Conservation (phyloP, 2,113 vertebrate genomes). For the Chaenocephalus aceratus region DNA sequence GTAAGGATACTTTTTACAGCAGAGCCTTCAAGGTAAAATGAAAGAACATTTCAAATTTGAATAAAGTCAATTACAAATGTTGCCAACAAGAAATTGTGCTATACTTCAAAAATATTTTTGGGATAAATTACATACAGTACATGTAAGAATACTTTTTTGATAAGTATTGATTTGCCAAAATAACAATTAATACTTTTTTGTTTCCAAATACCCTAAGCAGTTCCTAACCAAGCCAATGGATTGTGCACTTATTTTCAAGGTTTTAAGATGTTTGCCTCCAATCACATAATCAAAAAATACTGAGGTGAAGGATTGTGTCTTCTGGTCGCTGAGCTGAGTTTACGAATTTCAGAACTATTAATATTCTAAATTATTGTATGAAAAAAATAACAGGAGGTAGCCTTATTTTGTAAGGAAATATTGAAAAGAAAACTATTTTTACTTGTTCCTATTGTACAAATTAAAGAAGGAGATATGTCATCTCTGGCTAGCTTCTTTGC, state of each 20-base stretch:
- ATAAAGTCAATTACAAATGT: no score
- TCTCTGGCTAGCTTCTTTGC: not conserved
- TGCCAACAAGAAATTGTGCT: no score
- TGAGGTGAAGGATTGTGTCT: not conserved
- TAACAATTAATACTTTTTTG: no score
- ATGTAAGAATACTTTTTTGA: no score
- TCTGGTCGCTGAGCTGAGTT: no score
- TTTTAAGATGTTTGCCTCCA: constrained; percentile 3
- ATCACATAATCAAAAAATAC: not conserved
- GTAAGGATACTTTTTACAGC: not conserved
- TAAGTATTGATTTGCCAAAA: no score
- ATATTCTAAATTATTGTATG: no score
- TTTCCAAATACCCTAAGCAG: no score
- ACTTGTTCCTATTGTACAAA: not conserved
- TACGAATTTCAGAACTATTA: no score
- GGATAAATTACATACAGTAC: no score
- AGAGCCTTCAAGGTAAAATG: not conserved
- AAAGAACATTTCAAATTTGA: not conserved
- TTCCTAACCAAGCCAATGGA: no score
- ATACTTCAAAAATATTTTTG: not conserved
- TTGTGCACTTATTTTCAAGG: not conserved
- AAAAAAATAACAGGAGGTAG: not conserved
- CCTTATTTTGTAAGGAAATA: not conserved
- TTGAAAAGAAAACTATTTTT: not conserved
- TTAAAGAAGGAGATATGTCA: not conserved